A percentile compares a stretch with the other conserved stretches of the same genome.
Evolutionary conservation across 2,888 invertebrate genomes (phyloP).

Genomic region (Cosmia trapezina): DNA sequence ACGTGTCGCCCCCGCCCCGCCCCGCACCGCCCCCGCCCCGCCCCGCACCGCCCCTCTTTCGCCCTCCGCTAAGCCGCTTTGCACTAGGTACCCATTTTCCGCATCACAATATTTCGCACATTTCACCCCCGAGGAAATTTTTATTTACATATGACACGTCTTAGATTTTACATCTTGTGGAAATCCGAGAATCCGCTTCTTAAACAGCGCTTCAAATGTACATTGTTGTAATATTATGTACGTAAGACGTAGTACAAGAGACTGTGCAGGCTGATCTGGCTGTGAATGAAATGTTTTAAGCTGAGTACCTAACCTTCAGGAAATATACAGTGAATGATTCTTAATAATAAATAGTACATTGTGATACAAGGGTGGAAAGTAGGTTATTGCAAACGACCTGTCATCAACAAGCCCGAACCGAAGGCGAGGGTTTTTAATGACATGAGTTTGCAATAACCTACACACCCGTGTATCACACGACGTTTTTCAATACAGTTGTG

Average conservation of each 20-base stretch:
- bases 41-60: not conserved
- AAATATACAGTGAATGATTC: too few species aligned
- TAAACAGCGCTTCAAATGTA: constrained; percentile 43
- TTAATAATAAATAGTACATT: too few species aligned
- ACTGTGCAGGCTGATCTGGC: too few species aligned
- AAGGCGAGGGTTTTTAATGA: too few species aligned
- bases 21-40: not conserved
- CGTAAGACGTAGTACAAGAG: not conserved
- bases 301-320: too few species aligned
- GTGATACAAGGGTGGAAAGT: too few species aligned
- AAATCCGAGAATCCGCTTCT: constrained; percentile 47
- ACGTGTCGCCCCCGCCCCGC: constrained; percentile 16
- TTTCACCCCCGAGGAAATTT: constrained; percentile 50
- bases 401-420: too few species aligned
- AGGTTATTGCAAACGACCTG: too few species aligned
- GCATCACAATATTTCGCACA: constrained; percentile 62
- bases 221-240: constrained; percentile 23
- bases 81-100: constrained; percentile 59
- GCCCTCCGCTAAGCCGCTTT: constrained; percentile 60
- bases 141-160: constrained; percentile 59
- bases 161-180: constrained; percentile 56
- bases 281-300: too few species aligned
- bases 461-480: too few species aligned
- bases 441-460: too few species aligned
- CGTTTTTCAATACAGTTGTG: too few species aligned